phyloP scores from a whole-genome alignment of 2,888 invertebrate genomes.

The Zelleria hepariella region DNA sequence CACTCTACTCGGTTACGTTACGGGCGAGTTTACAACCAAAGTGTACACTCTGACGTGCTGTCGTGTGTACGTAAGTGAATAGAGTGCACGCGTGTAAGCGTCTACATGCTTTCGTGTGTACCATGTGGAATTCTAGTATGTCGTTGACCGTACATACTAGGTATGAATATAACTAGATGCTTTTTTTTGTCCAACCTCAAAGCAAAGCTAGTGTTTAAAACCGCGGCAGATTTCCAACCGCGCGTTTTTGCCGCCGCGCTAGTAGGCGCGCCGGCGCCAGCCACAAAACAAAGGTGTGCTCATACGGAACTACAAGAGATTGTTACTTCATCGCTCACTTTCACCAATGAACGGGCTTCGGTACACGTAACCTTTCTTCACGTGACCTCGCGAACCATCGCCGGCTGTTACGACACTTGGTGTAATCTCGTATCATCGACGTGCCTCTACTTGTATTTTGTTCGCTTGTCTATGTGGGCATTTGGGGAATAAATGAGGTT shows the following conservation, averaged over 20 bases:
- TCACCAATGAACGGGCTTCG: conserved; percentile 26
- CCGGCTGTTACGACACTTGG: conserved; percentile 21
- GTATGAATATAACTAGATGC: too few relatives aligned
- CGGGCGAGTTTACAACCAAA: too few relatives aligned
- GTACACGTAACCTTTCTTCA: conserved; percentile 44
- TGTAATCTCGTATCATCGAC: background rate
- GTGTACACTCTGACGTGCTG: too few relatives aligned
- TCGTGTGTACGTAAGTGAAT: too few relatives aligned
- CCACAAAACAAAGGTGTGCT: background rate
- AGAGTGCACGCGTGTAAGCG: too few relatives aligned
- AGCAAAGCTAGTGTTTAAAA: background rate
- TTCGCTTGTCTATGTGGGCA: background rate
- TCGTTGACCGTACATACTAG: too few relatives aligned
- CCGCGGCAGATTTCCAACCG: background rate
- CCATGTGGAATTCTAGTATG: too few relatives aligned
- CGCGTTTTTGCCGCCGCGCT: background rate
- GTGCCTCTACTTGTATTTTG: background rate
- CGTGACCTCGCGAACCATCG: conserved; percentile 38
- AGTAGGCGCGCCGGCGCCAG: background rate
- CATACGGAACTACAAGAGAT: conserved; percentile 4
- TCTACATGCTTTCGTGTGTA: too few relatives aligned
- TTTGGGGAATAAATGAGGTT: background rate
- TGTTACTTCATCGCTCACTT: conserved; percentile 33
- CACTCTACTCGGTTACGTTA: too few relatives aligned
- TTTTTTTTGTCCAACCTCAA: background rate